phyloP scores from a whole-genome alignment of 2,797 vertebrate species.

The Fistularia tabacaria region DNA sequence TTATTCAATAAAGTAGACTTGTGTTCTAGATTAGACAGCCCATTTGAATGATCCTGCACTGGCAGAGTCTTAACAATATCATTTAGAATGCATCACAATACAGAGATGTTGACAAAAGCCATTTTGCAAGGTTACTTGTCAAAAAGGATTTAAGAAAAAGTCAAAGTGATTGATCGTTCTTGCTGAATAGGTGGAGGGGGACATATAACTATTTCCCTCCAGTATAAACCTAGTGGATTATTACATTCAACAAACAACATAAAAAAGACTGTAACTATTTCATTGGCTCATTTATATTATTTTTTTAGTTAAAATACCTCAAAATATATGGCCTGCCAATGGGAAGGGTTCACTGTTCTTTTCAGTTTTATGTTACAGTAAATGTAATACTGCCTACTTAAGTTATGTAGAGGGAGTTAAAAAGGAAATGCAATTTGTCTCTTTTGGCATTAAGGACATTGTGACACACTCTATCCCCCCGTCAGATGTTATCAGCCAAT shows the following conservation, averaged over 20 bases:
- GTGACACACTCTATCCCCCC: background rate
- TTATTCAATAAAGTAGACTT: slow-evolving; percentile 60
- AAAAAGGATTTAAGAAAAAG: slow-evolving; percentile 54
- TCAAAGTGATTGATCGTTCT: slow-evolving; percentile 54
- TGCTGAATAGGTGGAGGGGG: background rate
- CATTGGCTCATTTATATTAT: background rate
- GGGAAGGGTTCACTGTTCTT: background rate
- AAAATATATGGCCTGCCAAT: background rate
- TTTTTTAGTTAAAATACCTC: background rate
- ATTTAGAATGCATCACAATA: slow-evolving; percentile 58
- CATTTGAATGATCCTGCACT: slow-evolving; percentile 52
- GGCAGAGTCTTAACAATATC: slow-evolving; percentile 38
- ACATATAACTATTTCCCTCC: background rate
- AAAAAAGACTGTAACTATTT: background rate
- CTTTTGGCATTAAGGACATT: background rate
- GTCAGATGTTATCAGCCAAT: too few species aligned
- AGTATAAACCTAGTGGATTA: slow-evolving; percentile 7
- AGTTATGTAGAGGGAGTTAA: background rate
- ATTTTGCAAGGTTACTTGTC: slow-evolving; percentile 68
- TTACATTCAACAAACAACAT: background rate
- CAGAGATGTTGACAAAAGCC: slow-evolving; percentile 59
- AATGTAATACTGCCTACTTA: background rate
- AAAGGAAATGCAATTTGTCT: background rate
- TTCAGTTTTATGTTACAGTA: background rate
- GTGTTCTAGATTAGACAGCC: slow-evolving; percentile 54